Evolutionary conservation across 2,888 invertebrate species (phyloP), one percentile per base, ranked within the genome.

Genomic region (Sinodicranocentrus sp.): DNA sequence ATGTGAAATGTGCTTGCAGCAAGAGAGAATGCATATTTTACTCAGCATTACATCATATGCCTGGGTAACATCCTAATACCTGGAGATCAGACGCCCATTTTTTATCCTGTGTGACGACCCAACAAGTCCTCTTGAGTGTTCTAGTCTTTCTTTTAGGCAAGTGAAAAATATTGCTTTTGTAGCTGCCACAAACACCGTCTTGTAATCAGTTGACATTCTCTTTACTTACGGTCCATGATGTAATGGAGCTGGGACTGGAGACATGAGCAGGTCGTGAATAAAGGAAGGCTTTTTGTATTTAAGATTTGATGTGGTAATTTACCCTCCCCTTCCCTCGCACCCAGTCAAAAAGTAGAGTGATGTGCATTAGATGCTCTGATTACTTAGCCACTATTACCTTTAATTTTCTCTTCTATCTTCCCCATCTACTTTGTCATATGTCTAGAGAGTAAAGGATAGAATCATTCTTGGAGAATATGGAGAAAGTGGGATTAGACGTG

Each of bases 271-370:
- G 19, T 3, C 23, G 23, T 15, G 21, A 57, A 48, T 17, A 48
- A 48, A 10, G 19, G 21, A 43, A 25, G 70, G n/a, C n/a, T n/a
- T 82, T 75, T 75, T 72, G 59, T 61, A 61, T 71, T 71, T 63
- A 33, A 68, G 48, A 57, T 82, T 82, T 82, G 82, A 75, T 73
- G 82, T 65, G 75, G 82, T 71, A 82, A 82, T 82, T 82, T 82
- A 82, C 44, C 75, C 82, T 80, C 44, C 33, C 23, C 13, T 48
- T 48, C 25, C 25, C 15, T 52, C 67, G 26, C 52, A 68, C 68
- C 68, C 25, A 23, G 44, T 25, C n/a, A n/a, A 52, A 52, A 61
- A 2, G 6, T 59, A 23, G 61, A 28, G 28, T 5, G 2, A 19
- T 57, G 57, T 6, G 61, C 67, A 43, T 43, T 26, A 77, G 43